These are phyloP conservation scores for Pocillopora damicornis DNA, from an alignment of 64 coral and sea anemone genomes.

Conservation along the genomic window DNA sequence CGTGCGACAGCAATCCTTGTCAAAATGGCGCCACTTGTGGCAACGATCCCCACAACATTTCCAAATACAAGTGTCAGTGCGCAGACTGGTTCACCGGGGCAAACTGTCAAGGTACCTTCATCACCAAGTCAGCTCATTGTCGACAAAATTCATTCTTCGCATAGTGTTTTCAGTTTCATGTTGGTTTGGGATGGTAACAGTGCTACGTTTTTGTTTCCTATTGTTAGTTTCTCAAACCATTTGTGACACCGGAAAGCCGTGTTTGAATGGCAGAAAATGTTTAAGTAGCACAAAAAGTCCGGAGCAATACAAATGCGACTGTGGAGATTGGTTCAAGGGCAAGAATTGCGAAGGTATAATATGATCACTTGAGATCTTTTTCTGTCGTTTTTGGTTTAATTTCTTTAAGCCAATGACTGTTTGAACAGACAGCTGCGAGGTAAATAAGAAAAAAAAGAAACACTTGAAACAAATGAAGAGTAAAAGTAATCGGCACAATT, in stretches of 20 bases:
- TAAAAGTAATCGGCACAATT: too few relatives aligned
- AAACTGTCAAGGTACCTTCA: conserved; percentile 4
- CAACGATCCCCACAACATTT: neutral
- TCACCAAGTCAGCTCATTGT: too few relatives aligned
- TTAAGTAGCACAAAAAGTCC: neutral
- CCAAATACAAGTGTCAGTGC: neutral
- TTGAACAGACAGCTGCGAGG: too few relatives aligned
- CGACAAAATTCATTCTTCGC: too few relatives aligned
- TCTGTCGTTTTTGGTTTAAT: too few relatives aligned
- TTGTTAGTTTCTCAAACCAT: conserved; percentile 6
- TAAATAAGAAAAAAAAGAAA: too few relatives aligned
- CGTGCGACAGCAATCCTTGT: conserved; percentile 13
- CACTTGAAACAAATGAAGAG: too few relatives aligned
- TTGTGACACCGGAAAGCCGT: neutral
- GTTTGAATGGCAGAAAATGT: neutral
- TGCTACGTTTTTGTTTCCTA: too few relatives aligned
- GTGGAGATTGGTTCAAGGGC: conserved; percentile 15
- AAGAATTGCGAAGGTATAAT: neutral
- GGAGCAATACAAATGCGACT: neutral
- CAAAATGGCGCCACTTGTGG: neutral
- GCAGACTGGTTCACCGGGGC: conserved; percentile 4
- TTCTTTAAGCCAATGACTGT: too few relatives aligned
- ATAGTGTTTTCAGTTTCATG: too few relatives aligned
- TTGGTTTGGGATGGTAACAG: too few relatives aligned
- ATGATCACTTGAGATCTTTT: too few relatives aligned